These are phyloP conservation scores for Oophaga pumilio DNA, from an alignment of 2,113 vertebrate genomes.

Conservation along the genomic window DNA sequence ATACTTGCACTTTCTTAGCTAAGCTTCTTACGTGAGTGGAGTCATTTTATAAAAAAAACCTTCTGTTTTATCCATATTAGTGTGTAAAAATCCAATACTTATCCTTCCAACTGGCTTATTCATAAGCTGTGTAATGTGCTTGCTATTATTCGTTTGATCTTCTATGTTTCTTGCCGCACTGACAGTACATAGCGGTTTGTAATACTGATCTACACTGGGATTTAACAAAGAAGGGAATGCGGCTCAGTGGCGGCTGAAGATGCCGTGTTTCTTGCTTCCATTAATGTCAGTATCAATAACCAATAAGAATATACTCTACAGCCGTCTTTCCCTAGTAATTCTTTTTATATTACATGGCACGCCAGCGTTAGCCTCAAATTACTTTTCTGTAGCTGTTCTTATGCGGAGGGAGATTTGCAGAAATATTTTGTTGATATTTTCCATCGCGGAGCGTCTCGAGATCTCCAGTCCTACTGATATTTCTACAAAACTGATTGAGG, in stretches of 20 bases:
- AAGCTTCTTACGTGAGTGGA: conserved; percentile 45
- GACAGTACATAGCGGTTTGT: conserved; percentile 41
- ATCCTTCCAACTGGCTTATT: conserved; percentile 55
- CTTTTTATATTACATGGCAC: conserved; percentile 25
- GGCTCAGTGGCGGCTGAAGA: not conserved
- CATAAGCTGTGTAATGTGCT: conserved; percentile 53
- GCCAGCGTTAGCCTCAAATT: not conserved
- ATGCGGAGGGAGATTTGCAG: not conserved
- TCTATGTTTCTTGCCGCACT: conserved; percentile 34
- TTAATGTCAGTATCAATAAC: conserved; percentile 36
- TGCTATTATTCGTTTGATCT: conserved; percentile 53
- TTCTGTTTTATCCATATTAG: conserved; percentile 54
- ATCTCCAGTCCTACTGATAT: not conserved
- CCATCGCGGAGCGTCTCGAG: not conserved
- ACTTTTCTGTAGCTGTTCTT: conserved; percentile 1
- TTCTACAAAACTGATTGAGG: not conserved
- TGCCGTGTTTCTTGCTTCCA: conserved; percentile 3
- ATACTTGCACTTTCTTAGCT: conserved; percentile 42
- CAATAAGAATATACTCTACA: not conserved
- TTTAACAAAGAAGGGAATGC: conserved; percentile 31
- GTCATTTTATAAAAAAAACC: conserved; percentile 41
- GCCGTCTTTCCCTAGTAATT: conserved; percentile 12
- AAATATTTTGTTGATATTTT: not conserved
- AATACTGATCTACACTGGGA: conserved; percentile 37
- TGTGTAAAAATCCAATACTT: conserved; percentile 44